These are phyloP conservation scores for Plutomurus gul DNA, from an alignment of 1,140 invertebrate genomes.

Conservation along the genomic window DNA sequence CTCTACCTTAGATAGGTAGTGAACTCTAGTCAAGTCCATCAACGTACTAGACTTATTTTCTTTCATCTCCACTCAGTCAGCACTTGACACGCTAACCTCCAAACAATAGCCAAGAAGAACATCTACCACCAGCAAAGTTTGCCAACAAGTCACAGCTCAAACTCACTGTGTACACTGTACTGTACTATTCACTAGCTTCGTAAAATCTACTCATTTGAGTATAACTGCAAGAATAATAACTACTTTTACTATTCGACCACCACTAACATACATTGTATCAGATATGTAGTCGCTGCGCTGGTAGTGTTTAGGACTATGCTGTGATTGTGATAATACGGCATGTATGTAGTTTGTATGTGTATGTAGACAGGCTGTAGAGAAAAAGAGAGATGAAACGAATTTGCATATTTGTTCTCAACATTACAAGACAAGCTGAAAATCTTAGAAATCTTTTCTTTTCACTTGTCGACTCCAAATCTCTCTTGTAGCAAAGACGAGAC, in stretches of 20 bases:
- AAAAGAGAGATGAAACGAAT: constrained; percentile 6
- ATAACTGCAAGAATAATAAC: neutral
- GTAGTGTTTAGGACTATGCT: neutral
- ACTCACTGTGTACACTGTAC: constrained; percentile 1
- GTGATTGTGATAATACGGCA: neutral
- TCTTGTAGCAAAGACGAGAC: neutral
- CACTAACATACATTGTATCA: too few species aligned
- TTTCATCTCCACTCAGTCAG: neutral
- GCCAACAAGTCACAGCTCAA: neutral
- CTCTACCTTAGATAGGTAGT: too few species aligned
- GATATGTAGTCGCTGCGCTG: neutral
- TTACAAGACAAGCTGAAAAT: neutral
- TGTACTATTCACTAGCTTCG: neutral
- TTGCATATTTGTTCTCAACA: neutral
- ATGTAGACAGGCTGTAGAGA: neutral
- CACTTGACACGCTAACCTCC: constrained; percentile 35
- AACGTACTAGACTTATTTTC: neutral
- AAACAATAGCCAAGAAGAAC: constrained; percentile 16
- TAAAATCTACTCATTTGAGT: neutral
- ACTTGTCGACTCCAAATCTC: neutral
- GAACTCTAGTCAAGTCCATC: neutral
- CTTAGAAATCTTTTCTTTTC: neutral
- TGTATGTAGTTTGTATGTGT: neutral
- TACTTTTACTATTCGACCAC: too few species aligned
- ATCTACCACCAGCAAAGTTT: neutral